A percentile compares a stretch with the other conserved stretches of the same genome.
These are phyloP conservation scores for Tachyglossus aculeatus DNA, from an alignment of 2,797 vertebrate species.

Conservation along the genomic window DNA sequence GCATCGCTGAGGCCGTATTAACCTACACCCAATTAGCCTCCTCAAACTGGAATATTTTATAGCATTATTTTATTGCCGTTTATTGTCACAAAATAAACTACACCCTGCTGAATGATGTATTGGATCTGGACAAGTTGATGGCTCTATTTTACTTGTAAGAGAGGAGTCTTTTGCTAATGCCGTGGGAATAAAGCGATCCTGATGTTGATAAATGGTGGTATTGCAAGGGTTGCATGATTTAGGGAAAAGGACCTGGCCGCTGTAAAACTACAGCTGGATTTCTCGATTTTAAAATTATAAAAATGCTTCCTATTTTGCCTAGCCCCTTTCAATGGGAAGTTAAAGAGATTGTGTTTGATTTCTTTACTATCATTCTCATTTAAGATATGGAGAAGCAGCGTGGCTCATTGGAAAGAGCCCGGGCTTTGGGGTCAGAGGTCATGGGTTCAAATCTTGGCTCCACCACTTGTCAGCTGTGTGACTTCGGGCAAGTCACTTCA, in stretches of 20 bases:
- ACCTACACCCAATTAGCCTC: conserved; percentile 51
- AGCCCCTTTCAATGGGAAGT: not conserved
- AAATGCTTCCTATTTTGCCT: conserved; percentile 8
- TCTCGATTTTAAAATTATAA: conserved; percentile 8
- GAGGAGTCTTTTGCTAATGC: conserved; percentile 48
- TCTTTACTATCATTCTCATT: too few relatives aligned
- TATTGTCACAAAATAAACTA: conserved; percentile 65
- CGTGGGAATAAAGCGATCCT: conserved; percentile 54
- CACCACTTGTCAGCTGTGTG: too few relatives aligned
- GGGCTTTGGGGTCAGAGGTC: too few relatives aligned
- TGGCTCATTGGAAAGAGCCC: too few relatives aligned
- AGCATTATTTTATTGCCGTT: conserved; percentile 65
- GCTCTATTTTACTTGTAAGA: conserved; percentile 63
- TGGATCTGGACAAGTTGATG: conserved; percentile 55
- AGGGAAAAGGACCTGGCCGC: conserved; percentile 20
- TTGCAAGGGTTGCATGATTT: conserved; percentile 17
- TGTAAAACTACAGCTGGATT: not conserved
- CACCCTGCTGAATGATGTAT: conserved; percentile 49
- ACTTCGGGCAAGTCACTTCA: too few relatives aligned
- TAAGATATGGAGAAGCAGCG: too few relatives aligned
- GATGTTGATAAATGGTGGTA: conserved; percentile 52
- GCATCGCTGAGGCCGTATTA: conserved; percentile 62
- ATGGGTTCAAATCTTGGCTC: too few relatives aligned
- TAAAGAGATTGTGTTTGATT: too few relatives aligned
- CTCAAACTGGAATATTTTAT: conserved; percentile 62